Base-by-base conservation (phyloP, 35 echinoderm and acorn worm species). In the Apostichopus japonicus region DNA sequence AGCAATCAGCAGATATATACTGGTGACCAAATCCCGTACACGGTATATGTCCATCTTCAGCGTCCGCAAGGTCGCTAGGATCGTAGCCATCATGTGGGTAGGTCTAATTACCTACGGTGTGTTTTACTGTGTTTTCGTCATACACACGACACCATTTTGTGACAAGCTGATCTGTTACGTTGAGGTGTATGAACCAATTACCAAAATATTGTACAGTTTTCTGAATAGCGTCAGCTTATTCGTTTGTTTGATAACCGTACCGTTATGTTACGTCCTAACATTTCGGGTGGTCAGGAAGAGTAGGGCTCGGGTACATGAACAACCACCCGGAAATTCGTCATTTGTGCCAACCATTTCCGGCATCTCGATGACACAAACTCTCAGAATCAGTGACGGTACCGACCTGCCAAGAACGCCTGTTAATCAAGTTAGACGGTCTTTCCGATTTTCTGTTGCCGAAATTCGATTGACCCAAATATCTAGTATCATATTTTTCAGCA, bases 231-330 rank as follows among this genome's bases (percentile, higher is more conserved):
- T 33, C 2, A 78, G 77, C 51, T 78, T 78, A 13, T 78, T 78
- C 77, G 51, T 78, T 24, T 78, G 77, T 19, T 78, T 78, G 77
- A 33, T 78, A 78, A 78, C 77, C 77, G 51, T 78, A 25, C 77
- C 77, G 6, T 19, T 78, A 1, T 78, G 77, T 33, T 78, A 78
- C 77, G 5, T 78, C 4, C 19, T 78, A 22, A 78, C 22, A 22
- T 78, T 78, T 13, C 23, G 77, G 14, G 77, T 33, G 6, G 77
- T 78, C 11, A 78, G 77, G 51, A 10, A 78, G 51, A 78, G 77
- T 6, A 78, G 13, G 4, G 51, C 23, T 8, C 23, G 77, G 14
- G 17, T 78, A 6, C 10, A 78, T 33, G 23, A 6, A 24, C 23
- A 78, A 78, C 23, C 13, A 9, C 77, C 5, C 23, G 77, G 77